These are phyloP conservation scores for Polypedilum vanderplanki DNA, from an alignment of 1,140 invertebrate genomes.

Conservation along the genomic window DNA sequence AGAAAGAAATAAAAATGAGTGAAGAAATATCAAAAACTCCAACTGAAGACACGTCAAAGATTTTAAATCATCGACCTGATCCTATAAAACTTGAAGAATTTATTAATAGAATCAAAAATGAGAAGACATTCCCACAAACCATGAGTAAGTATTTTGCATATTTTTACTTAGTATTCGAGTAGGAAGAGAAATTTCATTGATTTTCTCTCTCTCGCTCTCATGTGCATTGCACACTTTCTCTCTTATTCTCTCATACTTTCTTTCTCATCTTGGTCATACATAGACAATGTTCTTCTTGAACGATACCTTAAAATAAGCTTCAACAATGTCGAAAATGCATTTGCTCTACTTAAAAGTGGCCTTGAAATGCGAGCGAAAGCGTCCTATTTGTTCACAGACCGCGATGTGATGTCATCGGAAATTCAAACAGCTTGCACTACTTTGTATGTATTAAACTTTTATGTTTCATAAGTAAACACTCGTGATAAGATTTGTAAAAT, in stretches of 20 bases:
- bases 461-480: not conserved
- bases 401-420: constrained; percentile 2
- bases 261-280: not conserved
- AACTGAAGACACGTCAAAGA: not conserved
- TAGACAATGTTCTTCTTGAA: not conserved
- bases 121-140: not conserved
- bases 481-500: too few species aligned
- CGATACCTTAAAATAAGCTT: not conserved
- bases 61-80: not conserved
- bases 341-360: constrained; percentile 11
- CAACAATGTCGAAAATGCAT: not conserved
- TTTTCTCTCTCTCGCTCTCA: not conserved
- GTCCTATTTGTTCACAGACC: not conserved
- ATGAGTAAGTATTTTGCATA: not conserved
- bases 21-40: not conserved
- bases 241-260: not conserved
- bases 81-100: not conserved
- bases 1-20: not conserved
- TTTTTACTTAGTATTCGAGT: not conserved
- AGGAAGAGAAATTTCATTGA: not conserved
- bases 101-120: not conserved
- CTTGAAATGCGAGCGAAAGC: not conserved
- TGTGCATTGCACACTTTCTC: not conserved
- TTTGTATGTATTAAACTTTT: not conserved
- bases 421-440: not conserved